phyloP scores from a whole-genome alignment of 2,113 vertebrate genomes.

The Entomyzon cyanotis region DNA sequence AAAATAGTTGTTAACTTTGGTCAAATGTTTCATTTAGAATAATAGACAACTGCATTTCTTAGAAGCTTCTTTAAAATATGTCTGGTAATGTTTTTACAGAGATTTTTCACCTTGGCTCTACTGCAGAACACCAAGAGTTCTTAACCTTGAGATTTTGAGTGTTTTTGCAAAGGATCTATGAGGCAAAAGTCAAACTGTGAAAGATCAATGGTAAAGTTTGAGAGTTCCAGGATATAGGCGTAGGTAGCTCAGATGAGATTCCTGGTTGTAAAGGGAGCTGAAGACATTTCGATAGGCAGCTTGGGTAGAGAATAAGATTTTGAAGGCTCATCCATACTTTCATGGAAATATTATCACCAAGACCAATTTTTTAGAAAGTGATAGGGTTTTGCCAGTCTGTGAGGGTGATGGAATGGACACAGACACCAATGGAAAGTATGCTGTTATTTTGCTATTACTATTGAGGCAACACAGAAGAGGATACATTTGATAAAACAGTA shows the following conservation, averaged over 20 bases:
- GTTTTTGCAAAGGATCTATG: background rate
- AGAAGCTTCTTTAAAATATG: background rate
- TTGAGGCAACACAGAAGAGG: background rate
- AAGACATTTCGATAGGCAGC: background rate
- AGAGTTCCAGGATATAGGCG: background rate
- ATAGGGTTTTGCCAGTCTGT: fast-evolving
- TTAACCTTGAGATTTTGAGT: background rate
- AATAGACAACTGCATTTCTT: background rate
- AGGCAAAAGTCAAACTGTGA: background rate
- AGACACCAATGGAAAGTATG: background rate
- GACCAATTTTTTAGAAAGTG: background rate
- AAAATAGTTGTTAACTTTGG: background rate
- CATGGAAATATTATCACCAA: background rate
- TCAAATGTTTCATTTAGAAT: background rate
- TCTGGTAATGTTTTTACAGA: background rate
- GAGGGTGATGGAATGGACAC: background rate
- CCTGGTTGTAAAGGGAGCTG: background rate
- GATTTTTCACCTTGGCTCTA: background rate
- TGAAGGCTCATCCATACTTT: background rate
- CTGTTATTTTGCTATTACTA: background rate
- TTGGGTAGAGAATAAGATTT: background rate
- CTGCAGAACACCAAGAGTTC: background rate
- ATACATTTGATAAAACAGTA: background rate
- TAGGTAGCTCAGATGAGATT: background rate
- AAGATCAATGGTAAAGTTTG: background rate